A percentile compares a stretch with the other conserved stretches of the same genome.
These are phyloP conservation scores for Andrena hattorfiana DNA, from an alignment of 2,888 invertebrate species.

Conservation along the genomic window DNA sequence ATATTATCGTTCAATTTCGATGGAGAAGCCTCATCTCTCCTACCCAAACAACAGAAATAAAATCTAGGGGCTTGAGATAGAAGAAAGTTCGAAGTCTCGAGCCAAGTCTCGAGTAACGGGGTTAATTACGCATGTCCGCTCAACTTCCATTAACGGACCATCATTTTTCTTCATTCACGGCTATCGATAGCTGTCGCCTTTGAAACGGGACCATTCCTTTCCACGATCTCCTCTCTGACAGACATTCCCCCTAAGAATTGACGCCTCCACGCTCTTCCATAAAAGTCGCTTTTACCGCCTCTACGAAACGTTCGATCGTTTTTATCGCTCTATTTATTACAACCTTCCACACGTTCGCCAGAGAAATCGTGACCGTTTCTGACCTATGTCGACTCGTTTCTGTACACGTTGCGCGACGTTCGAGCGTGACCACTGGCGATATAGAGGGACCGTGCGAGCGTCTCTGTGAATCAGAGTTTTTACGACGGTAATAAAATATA, in stretches of 20 bases:
- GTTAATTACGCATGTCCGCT: constrained; percentile 20
- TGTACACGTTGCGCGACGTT: background rate
- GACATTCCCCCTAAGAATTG: constrained; percentile 22
- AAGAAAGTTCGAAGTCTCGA: background rate
- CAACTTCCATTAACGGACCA: constrained; percentile 7
- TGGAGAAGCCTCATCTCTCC: background rate
- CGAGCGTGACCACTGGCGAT: background rate
- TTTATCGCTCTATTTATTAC: constrained; percentile 55
- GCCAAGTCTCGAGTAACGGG: background rate
- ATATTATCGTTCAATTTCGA: too few species aligned
- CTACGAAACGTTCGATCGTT: constrained; percentile 25
- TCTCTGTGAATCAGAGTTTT: background rate
- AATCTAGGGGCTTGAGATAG: background rate
- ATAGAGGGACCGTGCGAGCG: background rate
- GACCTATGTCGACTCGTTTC: constrained; percentile 13
- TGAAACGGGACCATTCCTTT: constrained; percentile 16
- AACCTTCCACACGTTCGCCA: background rate
- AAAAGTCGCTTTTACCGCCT: constrained; percentile 38
- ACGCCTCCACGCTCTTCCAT: constrained; percentile 14
- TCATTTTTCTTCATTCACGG: constrained; percentile 21
- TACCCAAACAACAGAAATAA: background rate
- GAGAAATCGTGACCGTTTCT: constrained; percentile 17
- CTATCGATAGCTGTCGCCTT: background rate
- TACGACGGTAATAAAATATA: background rate
- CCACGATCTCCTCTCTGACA: background rate